Evolutionary conservation across 1,140 invertebrate genomes (phyloP).

Genomic region (Calephelis virginiensis): DNA sequence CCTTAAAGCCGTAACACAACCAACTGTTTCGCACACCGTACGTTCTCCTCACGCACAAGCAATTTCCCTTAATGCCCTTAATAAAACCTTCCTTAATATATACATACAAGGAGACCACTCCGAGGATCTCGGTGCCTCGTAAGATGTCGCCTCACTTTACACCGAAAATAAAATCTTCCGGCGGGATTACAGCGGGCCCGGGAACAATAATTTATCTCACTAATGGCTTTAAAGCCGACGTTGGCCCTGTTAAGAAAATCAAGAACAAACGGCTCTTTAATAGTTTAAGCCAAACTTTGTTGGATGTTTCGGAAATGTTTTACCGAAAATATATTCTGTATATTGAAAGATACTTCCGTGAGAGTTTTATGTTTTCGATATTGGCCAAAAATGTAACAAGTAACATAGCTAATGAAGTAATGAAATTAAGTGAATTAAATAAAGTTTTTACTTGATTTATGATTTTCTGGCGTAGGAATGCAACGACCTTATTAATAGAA

Average conservation of each 20-base stretch:
- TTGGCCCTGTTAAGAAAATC: slow-evolving; percentile 23
- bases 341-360: no score
- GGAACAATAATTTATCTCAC: slow-evolving; percentile 26
- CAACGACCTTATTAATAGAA: no score
- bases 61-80: slow-evolving; percentile 10
- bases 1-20: background rate
- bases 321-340: slow-evolving; percentile 4
- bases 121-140: slow-evolving; percentile 4
- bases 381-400: no score
- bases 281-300: slow-evolving; percentile 14
- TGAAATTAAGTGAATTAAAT: no score
- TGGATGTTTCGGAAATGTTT: slow-evolving; percentile 9
- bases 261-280: slow-evolving; percentile 18
- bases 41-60: slow-evolving; percentile 4
- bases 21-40: slow-evolving; percentile 9
- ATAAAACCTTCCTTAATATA: slow-evolving; percentile 15
- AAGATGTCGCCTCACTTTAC: slow-evolving; percentile 17
- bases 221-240: slow-evolving; percentile 25
- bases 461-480: no score
- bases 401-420: no score
- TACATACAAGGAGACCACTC: slow-evolving; percentile 15
- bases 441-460: no score
- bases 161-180: slow-evolving; percentile 21
- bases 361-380: no score
- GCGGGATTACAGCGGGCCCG: slow-evolving; percentile 14